Percentiles rank a stretch among this genome's conserved stretches.
These are phyloP conservation scores for Aspidiotus destructor DNA, from an alignment of 2,888 invertebrate species.

Conservation along the genomic window DNA sequence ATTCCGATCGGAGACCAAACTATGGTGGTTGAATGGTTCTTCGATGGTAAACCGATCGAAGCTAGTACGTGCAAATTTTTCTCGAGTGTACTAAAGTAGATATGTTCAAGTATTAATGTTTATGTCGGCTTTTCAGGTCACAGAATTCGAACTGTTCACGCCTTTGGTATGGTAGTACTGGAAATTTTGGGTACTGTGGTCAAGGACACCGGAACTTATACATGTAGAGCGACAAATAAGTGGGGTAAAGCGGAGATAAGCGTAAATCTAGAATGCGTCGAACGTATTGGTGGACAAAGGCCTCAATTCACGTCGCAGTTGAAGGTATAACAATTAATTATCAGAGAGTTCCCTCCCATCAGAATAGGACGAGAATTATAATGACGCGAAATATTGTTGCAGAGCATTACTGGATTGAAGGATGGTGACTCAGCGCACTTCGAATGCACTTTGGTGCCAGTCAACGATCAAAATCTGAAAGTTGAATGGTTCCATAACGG, in stretches of 20 bases:
- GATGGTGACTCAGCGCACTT: constrained; percentile 92
- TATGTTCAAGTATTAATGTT: neutral
- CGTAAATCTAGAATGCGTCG: constrained; percentile 70
- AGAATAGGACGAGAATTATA: neutral
- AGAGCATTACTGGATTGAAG: constrained; percentile 70
- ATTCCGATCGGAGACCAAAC: constrained; percentile 88
- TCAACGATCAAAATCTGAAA: constrained; percentile 85
- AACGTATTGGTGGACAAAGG: constrained; percentile 73
- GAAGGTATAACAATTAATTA: constrained; percentile 38
- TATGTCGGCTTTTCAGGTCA: constrained; percentile 46
- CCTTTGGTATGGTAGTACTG: constrained; percentile 94
- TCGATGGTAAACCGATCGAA: constrained; percentile 77
- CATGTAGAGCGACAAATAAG: constrained; percentile 78
- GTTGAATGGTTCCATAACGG: constrained; percentile 97
- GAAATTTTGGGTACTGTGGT: constrained; percentile 91
- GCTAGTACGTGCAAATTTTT: constrained; percentile 49
- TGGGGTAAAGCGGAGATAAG: constrained; percentile 82
- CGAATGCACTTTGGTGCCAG: constrained; percentile 86
- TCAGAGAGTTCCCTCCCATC: neutral
- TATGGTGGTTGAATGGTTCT: constrained; percentile 93
- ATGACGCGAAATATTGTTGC: constrained; percentile 37
- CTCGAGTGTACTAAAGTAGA: neutral
- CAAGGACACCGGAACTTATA: constrained; percentile 82
- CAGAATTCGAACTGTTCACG: constrained; percentile 84
- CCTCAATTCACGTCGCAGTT: constrained; percentile 83